A percentile compares a stretch with the other conserved stretches of the same genome.
Conservation (phyloP, 2,113 vertebrate genomes). For the Takifugu flavidus region DNA sequence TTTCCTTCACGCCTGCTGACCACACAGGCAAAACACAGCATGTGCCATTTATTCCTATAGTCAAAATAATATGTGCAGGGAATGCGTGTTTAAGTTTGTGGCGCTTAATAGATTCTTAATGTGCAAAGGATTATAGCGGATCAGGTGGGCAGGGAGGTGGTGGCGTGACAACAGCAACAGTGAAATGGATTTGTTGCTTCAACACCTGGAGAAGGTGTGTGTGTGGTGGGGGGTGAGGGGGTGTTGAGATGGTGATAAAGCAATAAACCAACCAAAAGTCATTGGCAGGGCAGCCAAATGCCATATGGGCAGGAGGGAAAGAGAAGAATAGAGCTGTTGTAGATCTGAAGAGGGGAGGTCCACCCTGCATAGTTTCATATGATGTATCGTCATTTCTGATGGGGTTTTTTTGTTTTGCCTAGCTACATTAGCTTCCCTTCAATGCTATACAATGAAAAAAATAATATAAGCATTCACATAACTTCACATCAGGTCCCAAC, state of each 20-base stretch:
- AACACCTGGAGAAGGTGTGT: constrained; percentile 64
- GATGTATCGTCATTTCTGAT: neutral
- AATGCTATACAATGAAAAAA: neutral
- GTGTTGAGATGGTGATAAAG: constrained; percentile 45
- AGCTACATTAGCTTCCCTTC: neutral
- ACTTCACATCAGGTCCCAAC: too few relatives aligned
- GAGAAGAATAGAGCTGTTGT: constrained; percentile 58
- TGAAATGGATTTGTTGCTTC: constrained; percentile 58
- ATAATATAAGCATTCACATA: too few relatives aligned
- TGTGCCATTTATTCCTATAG: constrained; percentile 68
- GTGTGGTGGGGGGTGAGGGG: constrained; percentile 13
- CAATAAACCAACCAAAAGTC: constrained; percentile 46
- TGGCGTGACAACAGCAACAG: constrained; percentile 65
- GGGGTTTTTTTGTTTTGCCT: neutral
- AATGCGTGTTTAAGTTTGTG: constrained; percentile 25
- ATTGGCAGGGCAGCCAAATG: constrained; percentile 47
- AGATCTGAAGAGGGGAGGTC: constrained; percentile 21
- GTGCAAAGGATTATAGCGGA: constrained; percentile 60
- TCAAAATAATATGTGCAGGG: constrained; percentile 67
- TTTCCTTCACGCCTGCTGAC: constrained; percentile 64
- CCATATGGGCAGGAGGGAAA: constrained; percentile 37
- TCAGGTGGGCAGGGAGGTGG: constrained; percentile 43
- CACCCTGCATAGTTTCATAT: neutral
- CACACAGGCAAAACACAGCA: constrained; percentile 66
- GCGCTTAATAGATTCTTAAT: constrained; percentile 67